Evolutionary conservation across 2,888 invertebrate genomes (phyloP).

Genomic region (Athetis lepigone): DNA sequence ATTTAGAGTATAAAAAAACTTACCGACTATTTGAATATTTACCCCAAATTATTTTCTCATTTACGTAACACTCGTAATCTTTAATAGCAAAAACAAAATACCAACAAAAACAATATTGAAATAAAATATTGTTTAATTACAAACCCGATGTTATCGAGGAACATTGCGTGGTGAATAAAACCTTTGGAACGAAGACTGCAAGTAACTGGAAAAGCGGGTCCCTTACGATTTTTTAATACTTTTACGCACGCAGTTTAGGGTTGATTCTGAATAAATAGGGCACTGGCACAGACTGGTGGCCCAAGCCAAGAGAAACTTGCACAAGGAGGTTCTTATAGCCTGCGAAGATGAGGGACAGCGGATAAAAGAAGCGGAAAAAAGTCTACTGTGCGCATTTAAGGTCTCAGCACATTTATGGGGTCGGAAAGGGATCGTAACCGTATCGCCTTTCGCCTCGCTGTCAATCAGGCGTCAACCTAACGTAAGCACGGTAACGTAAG

Average conservation of each 20-base stretch:
- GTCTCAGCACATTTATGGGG: too few relatives aligned
- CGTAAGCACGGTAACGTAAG: too few relatives aligned
- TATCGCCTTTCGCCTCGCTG: too few relatives aligned
- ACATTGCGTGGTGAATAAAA: constrained; percentile 40
- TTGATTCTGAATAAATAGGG: constrained; percentile 42
- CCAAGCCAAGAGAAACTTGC: constrained; percentile 16
- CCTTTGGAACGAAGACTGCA: constrained; percentile 28
- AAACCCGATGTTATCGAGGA: constrained; percentile 18
- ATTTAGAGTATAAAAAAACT: too few relatives aligned
- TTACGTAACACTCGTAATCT: neutral
- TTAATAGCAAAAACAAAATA: constrained; percentile 3
- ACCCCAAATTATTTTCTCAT: neutral
- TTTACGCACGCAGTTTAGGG: constrained; percentile 51
- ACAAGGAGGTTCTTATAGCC: too few relatives aligned
- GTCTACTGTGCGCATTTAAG: too few relatives aligned
- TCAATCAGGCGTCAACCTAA: too few relatives aligned
- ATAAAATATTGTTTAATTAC: constrained; percentile 8
- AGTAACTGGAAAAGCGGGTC: too few relatives aligned
- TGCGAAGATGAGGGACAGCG: too few relatives aligned
- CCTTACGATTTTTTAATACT: constrained; percentile 27
- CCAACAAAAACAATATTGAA: neutral
- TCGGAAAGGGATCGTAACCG: too few relatives aligned
- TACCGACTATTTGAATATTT: neutral
- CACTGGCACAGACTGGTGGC: constrained; percentile 48
- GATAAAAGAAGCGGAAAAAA: too few relatives aligned